phyloP scores from a whole-genome alignment of 2,797 vertebrate genomes.

The Morelia viridis region DNA sequence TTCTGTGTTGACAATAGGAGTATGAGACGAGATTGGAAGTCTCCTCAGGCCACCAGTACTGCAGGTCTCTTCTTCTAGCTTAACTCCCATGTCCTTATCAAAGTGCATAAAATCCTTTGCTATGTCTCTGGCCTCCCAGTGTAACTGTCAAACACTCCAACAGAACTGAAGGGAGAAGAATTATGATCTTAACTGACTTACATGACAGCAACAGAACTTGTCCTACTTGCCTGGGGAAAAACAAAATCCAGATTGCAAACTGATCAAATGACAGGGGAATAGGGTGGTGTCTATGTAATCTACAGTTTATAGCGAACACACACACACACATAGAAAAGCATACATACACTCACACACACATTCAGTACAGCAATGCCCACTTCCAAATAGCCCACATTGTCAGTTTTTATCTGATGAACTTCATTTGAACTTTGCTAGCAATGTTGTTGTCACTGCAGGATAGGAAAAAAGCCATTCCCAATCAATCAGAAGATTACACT shows the following conservation, averaged over 20 bases:
- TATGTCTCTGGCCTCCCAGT: conserved; percentile 18
- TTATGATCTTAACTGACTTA: conserved; percentile 32
- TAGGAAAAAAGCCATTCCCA: conserved; percentile 5
- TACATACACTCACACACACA: conserved; percentile 7
- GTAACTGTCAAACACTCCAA: conserved; percentile 49
- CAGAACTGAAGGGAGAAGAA: conserved; percentile 39
- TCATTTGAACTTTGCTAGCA: conserved; percentile 15
- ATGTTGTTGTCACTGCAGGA: not conserved
- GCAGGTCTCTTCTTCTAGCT: conserved; percentile 14
- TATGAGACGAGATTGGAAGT: not conserved
- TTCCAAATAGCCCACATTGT: conserved; percentile 44
- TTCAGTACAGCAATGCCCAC: conserved; percentile 45
- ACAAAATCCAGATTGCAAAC: conserved; percentile 24
- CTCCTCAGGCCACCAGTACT: conserved; percentile 24
- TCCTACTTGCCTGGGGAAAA: conserved; percentile 46
- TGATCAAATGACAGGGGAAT: conserved; percentile 41
- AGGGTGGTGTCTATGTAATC: conserved; percentile 18
- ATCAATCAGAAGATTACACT: conserved; percentile 15
- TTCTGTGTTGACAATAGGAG: not conserved
- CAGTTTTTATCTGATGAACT: conserved; percentile 7
- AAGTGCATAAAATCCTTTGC: conserved; percentile 27
- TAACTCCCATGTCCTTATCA: conserved; percentile 35
- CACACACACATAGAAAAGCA: not conserved
- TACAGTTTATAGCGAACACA: not conserved
- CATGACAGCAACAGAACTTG: conserved; percentile 49